phyloP scores from a whole-genome alignment of 2,888 invertebrate species.

The Luffia ferchaultella region DNA sequence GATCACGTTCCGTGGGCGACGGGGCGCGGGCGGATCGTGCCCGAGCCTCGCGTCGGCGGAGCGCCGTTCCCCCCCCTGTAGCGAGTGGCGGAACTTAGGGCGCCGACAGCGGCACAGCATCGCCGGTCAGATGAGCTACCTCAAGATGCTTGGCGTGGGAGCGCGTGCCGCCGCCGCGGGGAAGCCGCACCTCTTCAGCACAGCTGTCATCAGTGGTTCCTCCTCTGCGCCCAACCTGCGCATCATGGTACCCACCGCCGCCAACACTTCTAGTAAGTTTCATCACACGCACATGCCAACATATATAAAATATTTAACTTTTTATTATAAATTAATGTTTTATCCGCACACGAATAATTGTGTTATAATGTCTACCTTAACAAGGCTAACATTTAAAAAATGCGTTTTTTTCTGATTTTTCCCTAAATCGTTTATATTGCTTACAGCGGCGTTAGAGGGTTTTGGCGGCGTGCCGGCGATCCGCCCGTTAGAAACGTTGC shows the following conservation, averaged over 20 bases:
- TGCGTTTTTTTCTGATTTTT: too few species aligned
- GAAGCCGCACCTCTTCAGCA: slow-evolving; percentile 90
- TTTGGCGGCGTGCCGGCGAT: slow-evolving; percentile 95
- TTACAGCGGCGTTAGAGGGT: slow-evolving; percentile 79
- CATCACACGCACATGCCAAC: slow-evolving; percentile 10
- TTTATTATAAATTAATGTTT: not conserved
- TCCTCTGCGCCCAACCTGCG: slow-evolving; percentile 91
- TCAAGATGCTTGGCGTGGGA: slow-evolving; percentile 86
- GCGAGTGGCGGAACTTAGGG: slow-evolving; percentile 54
- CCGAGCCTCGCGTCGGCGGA: slow-evolving; percentile 32
- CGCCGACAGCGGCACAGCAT: slow-evolving; percentile 95
- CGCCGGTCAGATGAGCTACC: slow-evolving; percentile 94
- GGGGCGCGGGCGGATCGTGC: slow-evolving; percentile 21
- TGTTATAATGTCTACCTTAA: too few species aligned
- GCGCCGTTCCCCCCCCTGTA: slow-evolving; percentile 27
- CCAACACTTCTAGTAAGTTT: slow-evolving; percentile 77
- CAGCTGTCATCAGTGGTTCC: slow-evolving; percentile 95
- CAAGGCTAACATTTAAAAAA: too few species aligned
- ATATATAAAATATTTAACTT: not conserved
- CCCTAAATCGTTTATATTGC: too few species aligned
- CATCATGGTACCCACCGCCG: slow-evolving; percentile 82
- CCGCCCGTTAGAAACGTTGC: slow-evolving; percentile 95
- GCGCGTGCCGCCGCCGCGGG: slow-evolving; percentile 65
- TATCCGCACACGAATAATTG: too few species aligned
- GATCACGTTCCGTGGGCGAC: slow-evolving; percentile 43